A percentile compares a stretch with the other conserved stretches of the same genome.
Evolutionary conservation across 2,888 invertebrate genomes (phyloP).

Genomic region (Lumbricus terrestris): DNA sequence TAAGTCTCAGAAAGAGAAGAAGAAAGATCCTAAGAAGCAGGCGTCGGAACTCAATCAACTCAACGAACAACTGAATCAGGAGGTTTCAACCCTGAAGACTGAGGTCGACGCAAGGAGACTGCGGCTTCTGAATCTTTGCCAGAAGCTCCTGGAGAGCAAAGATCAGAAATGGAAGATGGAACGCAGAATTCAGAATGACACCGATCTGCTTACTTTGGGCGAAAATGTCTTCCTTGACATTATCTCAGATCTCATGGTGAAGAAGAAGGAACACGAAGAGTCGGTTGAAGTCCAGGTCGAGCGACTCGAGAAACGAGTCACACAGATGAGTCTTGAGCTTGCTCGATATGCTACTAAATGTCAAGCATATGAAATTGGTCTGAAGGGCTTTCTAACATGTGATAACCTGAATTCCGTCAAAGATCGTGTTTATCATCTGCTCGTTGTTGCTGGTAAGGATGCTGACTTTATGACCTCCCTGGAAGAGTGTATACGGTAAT

Average conservation of each 20-base stretch:
- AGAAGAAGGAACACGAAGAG: constrained; percentile 31
- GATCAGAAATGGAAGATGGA: constrained; percentile 29
- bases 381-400: constrained; percentile 46
- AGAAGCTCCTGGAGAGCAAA: constrained; percentile 26
- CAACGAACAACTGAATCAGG: constrained; percentile 30
- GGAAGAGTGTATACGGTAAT: neutral
- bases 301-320: constrained; percentile 54
- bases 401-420: constrained; percentile 41
- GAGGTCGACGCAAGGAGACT: constrained; percentile 24
- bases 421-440: constrained; percentile 44
- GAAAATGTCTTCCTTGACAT: constrained; percentile 19
- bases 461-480: neutral
- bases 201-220: constrained; percentile 7
- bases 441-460: constrained; percentile 47
- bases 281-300: constrained; percentile 48
- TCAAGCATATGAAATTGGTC: constrained; percentile 47
- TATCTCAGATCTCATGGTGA: constrained; percentile 31
- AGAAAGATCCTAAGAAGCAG: constrained; percentile 15
- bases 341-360: constrained; percentile 49
- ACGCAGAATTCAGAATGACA: constrained; percentile 22
- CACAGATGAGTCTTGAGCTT: constrained; percentile 49
- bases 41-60: constrained; percentile 24
- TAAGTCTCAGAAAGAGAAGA: neutral
- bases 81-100: constrained; percentile 27
- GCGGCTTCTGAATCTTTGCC: constrained; percentile 20